These are phyloP conservation scores for Cuniculus paca DNA, from an alignment of 2,797 vertebrate genomes.

Conservation along the genomic window DNA sequence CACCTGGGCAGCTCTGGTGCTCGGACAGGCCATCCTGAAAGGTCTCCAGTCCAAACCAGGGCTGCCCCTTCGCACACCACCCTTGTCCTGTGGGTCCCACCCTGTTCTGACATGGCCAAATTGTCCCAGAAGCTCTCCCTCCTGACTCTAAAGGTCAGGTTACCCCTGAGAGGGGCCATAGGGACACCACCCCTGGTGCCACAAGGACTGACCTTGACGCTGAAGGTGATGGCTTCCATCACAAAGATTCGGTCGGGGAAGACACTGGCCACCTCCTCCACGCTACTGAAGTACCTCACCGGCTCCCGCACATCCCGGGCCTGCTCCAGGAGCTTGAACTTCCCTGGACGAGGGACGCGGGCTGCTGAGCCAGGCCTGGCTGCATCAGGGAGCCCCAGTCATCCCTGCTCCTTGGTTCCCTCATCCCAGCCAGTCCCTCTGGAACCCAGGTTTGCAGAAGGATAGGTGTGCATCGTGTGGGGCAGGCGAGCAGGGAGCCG, in stretches of 20 bases:
- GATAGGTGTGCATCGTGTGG: background rate
- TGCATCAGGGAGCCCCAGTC: background rate
- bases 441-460: background rate
- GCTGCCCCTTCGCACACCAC: background rate
- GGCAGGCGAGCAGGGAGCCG: background rate
- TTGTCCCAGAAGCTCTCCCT: background rate
- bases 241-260: slow-evolving; percentile 98
- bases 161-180: background rate
- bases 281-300: slow-evolving; percentile 97
- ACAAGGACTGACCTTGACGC: slow-evolving; percentile 93
- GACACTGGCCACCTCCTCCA: slow-evolving; percentile 97
- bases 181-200: background rate
- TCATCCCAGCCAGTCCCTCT: background rate
- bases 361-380: background rate
- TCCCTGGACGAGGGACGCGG: slow-evolving; percentile 88
- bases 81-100: background rate
- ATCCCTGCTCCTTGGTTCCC: background rate
- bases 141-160: background rate
- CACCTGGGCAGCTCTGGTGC: background rate
- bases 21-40: background rate
- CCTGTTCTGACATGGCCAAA: background rate
- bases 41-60: background rate
- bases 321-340: slow-evolving; percentile 98
- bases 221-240: slow-evolving; percentile 98
- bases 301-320: slow-evolving; percentile 97